These are phyloP conservation scores for Apodemia duryi DNA, from an alignment of 2,888 invertebrate genomes.

Conservation along the genomic window DNA sequence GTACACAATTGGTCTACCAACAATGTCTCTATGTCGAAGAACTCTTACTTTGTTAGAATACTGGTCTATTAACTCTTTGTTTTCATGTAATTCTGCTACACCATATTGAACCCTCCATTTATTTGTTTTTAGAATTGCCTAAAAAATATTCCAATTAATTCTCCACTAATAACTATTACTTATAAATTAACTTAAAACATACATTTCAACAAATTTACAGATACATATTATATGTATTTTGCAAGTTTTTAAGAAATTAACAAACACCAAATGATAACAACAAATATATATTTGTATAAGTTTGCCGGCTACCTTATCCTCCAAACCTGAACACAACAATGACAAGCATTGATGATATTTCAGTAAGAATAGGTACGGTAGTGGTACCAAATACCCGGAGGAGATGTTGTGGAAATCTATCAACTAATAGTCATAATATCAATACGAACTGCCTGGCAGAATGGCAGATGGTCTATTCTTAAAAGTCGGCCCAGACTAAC, in stretches of 20 bases:
- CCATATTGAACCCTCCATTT: constrained; percentile 89
- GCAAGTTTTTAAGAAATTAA: not conserved
- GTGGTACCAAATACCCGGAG: no score
- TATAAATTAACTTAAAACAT: not conserved
- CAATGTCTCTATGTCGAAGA: constrained; percentile 84
- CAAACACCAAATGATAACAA: no score
- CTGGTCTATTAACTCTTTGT: constrained; percentile 75
- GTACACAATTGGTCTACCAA: constrained; percentile 87
- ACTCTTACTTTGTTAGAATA: constrained; percentile 84
- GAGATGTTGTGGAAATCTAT: no score
- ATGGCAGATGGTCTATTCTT: no score
- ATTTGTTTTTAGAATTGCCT: constrained; percentile 88
- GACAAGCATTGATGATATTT: no score
- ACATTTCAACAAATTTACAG: not conserved
- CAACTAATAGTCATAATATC: no score
- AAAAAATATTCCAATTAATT: constrained; percentile 35
- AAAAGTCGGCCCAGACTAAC: no score
- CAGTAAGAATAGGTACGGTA: no score
- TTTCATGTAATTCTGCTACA: constrained; percentile 78
- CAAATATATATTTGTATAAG: no score
- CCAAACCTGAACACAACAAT: no score
- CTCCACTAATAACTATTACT: constrained; percentile 5
- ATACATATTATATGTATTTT: not conserved
- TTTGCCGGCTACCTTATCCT: no score
- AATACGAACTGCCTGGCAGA: no score